Evolutionary conservation across 2,888 invertebrate genomes (phyloP).

Genomic region (Synergus gifuensis): DNA sequence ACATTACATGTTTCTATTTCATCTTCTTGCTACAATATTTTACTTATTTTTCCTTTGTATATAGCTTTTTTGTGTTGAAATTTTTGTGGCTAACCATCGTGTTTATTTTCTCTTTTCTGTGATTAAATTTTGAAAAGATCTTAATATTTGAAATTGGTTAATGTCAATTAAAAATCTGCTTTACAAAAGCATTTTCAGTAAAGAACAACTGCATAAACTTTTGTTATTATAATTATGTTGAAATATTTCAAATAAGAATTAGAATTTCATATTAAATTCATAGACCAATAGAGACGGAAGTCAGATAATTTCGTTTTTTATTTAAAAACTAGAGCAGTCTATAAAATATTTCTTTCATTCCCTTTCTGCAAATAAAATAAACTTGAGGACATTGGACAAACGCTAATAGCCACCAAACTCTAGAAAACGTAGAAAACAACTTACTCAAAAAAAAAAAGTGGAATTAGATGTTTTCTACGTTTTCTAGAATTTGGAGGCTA

Average conservation of each 20-base stretch:
- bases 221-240: not conserved
- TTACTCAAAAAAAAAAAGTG: too few species aligned
- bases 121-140: not conserved
- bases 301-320: not conserved
- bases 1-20: not conserved
- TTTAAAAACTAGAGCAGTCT: not conserved
- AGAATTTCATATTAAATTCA: not conserved
- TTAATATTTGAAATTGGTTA: not conserved
- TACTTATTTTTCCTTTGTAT: slow-evolving; percentile 21
- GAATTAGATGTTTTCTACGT: too few species aligned
- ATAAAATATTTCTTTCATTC: not conserved
- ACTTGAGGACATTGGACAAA: too few species aligned
- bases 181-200: not conserved
- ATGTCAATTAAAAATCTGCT: not conserved
- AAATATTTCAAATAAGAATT: not conserved
- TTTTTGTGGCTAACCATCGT: slow-evolving; percentile 21
- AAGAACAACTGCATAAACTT: not conserved
- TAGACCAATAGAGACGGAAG: not conserved
- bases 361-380: too few species aligned
- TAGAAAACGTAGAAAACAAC: too few species aligned
- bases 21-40: slow-evolving; percentile 8
- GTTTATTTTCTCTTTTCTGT: slow-evolving; percentile 17
- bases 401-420: too few species aligned
- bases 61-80: slow-evolving; percentile 11
- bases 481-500: too few species aligned